phyloP scores from a whole-genome alignment of 2,797 vertebrate genomes.

The Melanotaenia pygmaea region DNA sequence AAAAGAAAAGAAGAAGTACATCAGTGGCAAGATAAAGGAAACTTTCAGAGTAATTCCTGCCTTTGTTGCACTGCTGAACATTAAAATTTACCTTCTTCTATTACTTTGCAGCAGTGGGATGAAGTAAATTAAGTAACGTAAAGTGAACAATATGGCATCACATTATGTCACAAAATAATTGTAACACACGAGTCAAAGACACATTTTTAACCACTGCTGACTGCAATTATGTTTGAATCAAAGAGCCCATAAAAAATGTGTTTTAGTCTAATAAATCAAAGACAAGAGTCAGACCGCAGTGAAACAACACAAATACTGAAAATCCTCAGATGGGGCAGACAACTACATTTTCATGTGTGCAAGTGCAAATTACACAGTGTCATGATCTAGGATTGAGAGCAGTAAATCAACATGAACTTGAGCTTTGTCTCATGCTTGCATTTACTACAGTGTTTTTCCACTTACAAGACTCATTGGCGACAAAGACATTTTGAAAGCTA shows the following conservation, averaged over 20 bases:
- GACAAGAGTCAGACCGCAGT: conserved; percentile 17
- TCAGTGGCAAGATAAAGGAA: background rate
- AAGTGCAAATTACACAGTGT: conserved; percentile 60
- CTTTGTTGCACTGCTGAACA: background rate
- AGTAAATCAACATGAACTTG: conserved; percentile 66
- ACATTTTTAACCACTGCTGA: conserved; percentile 24
- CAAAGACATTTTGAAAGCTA: conserved; percentile 53
- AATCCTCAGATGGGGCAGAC: conserved; percentile 30
- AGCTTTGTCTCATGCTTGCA: conserved; percentile 52
- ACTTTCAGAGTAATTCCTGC: background rate
- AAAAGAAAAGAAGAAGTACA: background rate
- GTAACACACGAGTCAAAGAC: conserved; percentile 1
- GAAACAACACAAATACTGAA: conserved; percentile 13
- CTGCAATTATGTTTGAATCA: conserved; percentile 26
- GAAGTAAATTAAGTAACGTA: conserved; percentile 21
- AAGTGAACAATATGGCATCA: conserved; percentile 16
- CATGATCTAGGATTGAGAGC: conserved; percentile 56
- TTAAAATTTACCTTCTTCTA: background rate
- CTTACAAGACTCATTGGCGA: conserved; percentile 47
- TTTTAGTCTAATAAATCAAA: conserved; percentile 20
- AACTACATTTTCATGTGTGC: conserved; percentile 30
- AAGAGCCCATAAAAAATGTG: conserved; percentile 3
- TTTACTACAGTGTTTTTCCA: conserved; percentile 35
- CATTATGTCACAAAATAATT: conserved; percentile 2
- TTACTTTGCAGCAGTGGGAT: conserved; percentile 31